These are phyloP conservation scores for Gila orcuttii DNA, from an alignment of 2,113 vertebrate species.

Conservation along the genomic window DNA sequence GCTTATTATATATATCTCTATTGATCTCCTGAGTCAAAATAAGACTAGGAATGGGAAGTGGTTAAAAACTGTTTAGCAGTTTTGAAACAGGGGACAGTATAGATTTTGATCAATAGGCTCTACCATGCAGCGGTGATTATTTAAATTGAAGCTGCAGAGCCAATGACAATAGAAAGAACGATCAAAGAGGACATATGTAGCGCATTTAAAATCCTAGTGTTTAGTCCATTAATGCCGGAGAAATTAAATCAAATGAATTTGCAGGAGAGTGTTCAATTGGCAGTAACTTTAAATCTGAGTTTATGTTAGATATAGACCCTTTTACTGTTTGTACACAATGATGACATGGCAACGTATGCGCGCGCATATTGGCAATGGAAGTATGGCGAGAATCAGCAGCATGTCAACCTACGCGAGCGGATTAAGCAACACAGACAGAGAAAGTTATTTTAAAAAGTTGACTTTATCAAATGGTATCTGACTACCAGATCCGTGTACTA, in stretches of 20 bases:
- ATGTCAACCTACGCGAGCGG: too few species aligned
- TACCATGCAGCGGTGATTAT: constrained; percentile 21
- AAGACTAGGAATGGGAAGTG: constrained; percentile 42
- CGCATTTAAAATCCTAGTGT: not conserved
- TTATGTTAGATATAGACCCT: not conserved
- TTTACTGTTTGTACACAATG: too few species aligned
- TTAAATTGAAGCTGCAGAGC: constrained; percentile 53
- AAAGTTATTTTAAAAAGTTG: too few species aligned
- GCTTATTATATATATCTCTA: constrained; percentile 37
- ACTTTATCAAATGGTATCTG: too few species aligned
- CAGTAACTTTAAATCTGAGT: not conserved
- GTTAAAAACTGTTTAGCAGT: not conserved
- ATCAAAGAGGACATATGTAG: not conserved
- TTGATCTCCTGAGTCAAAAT: constrained; percentile 60
- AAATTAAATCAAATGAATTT: not conserved
- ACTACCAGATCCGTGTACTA: too few species aligned
- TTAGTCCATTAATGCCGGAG: not conserved
- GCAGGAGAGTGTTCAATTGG: not conserved
- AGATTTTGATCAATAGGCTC: constrained; percentile 52
- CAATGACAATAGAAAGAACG: constrained; percentile 3
- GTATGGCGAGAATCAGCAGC: too few species aligned
- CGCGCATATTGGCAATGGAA: too few species aligned
- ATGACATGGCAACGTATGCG: too few species aligned
- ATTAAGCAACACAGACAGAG: too few species aligned
- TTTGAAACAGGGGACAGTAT: constrained; percentile 51